Evolutionary conservation across 1,140 invertebrate species (phyloP).

Genomic region (Armadillidium nasatum): DNA sequence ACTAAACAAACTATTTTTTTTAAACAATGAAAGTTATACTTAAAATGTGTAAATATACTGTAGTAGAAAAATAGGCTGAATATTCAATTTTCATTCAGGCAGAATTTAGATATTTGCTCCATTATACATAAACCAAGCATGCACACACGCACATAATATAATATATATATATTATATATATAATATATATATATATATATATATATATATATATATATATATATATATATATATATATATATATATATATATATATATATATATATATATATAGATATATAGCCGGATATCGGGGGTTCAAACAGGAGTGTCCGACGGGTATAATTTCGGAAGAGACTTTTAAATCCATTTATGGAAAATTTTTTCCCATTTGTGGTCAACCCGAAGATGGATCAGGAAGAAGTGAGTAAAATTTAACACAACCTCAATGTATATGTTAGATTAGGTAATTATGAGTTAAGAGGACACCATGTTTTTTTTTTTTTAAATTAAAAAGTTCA

Average conservation of each 20-base stretch:
- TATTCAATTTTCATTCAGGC: too few species aligned
- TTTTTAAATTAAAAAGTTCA: too few species aligned
- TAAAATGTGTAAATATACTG: too few species aligned
- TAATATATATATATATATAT: slow-evolving; percentile 14
- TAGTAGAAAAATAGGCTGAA: too few species aligned
- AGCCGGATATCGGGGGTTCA: slow-evolving; percentile 59
- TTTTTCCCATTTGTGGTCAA: slow-evolving; percentile 58
- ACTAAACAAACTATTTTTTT: too few species aligned
- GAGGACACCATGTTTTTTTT: too few species aligned
- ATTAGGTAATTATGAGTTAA: too few species aligned
- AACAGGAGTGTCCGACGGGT: slow-evolving; percentile 59
- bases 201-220: slow-evolving; percentile 22
- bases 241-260: slow-evolving; percentile 18
- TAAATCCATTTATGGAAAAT: slow-evolving; percentile 57
- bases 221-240: neutral
- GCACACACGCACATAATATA: too few species aligned
- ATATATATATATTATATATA: slow-evolving; percentile 24
- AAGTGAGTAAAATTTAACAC: slow-evolving; percentile 29
- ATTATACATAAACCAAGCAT: too few species aligned
- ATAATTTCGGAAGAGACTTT: slow-evolving; percentile 58
- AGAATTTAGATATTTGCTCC: too few species aligned
- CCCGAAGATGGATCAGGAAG: slow-evolving; percentile 43
- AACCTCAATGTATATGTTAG: too few species aligned
- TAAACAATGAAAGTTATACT: too few species aligned
- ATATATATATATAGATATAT: slow-evolving; percentile 1